Evolutionary conservation across 2,888 invertebrate genomes (phyloP).

Genomic region (Danaus chrysippus): DNA sequence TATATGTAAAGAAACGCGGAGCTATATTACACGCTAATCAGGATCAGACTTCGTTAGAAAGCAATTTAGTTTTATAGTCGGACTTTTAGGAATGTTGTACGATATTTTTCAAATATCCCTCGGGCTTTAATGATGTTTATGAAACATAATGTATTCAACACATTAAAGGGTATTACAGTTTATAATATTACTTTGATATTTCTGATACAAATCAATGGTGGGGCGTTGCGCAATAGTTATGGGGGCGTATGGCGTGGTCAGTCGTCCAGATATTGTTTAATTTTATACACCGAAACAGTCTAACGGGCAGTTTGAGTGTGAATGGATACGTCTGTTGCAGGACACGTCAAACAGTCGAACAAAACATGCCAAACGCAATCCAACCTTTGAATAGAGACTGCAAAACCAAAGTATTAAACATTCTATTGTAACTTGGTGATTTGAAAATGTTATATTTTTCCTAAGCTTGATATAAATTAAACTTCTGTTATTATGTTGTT

Average conservation of each 20-base stretch:
- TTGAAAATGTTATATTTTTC: slow-evolving; percentile 23
- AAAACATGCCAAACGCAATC: slow-evolving; percentile 73
- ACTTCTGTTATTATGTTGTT: too few species aligned
- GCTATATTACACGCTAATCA: slow-evolving; percentile 5
- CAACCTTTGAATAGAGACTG: slow-evolving; percentile 55
- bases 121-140: too few species aligned
- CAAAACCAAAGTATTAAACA: slow-evolving; percentile 55
- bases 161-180: not conserved
- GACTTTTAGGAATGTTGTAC: not conserved
- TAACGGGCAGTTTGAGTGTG: slow-evolving; percentile 48
- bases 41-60: slow-evolving; percentile 4
- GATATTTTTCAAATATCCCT: not conserved
- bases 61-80: not conserved
- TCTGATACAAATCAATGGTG: slow-evolving; percentile 12
- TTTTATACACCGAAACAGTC: slow-evolving; percentile 65
- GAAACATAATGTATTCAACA: not conserved
- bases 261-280: slow-evolving; percentile 67
- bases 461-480: not conserved
- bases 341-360: slow-evolving; percentile 61
- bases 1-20: slow-evolving; percentile 3
- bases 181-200: slow-evolving; percentile 1
- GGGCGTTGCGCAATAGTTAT: slow-evolving; percentile 45
- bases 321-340: slow-evolving; percentile 63
- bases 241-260: slow-evolving; percentile 48
- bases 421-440: slow-evolving; percentile 38